Conservation (phyloP, 2,113 vertebrate genomes). For the Cygnus buccinator region DNA sequence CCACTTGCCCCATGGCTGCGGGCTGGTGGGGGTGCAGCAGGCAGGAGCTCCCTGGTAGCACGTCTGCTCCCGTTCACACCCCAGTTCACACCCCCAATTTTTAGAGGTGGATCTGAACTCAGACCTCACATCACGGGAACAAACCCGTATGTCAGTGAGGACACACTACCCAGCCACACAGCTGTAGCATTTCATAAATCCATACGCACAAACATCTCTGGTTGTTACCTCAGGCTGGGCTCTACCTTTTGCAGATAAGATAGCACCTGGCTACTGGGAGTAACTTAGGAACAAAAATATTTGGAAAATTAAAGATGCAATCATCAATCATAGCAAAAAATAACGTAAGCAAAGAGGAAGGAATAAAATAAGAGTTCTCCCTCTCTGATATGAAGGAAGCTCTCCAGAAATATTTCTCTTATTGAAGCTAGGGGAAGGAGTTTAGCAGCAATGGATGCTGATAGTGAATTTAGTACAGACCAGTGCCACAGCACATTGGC, state of each 20-base stretch:
- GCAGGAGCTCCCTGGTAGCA: background rate
- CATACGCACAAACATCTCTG: background rate
- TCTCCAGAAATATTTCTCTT: background rate
- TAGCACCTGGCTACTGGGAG: background rate
- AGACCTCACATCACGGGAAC: background rate
- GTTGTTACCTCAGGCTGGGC: background rate
- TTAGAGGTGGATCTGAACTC: background rate
- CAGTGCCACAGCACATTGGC: background rate
- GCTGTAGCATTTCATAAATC: background rate
- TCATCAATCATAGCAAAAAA: background rate
- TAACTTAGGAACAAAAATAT: background rate
- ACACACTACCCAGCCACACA: background rate
- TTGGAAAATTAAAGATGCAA: background rate
- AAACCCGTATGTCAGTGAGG: background rate
- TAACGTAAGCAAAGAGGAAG: background rate
- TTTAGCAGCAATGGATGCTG: background rate
- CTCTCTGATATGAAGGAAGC: background rate
- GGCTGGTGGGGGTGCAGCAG: background rate
- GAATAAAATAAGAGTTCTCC: background rate
- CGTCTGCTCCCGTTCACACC: background rate
- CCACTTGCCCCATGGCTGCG: accelerated
- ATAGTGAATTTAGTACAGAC: background rate
- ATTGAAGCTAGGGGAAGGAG: background rate
- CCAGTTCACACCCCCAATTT: background rate
- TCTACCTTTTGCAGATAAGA: background rate